These are phyloP conservation scores for Aphidius colemani DNA, from an alignment of 2,888 invertebrate genomes.

Conservation along the genomic window DNA sequence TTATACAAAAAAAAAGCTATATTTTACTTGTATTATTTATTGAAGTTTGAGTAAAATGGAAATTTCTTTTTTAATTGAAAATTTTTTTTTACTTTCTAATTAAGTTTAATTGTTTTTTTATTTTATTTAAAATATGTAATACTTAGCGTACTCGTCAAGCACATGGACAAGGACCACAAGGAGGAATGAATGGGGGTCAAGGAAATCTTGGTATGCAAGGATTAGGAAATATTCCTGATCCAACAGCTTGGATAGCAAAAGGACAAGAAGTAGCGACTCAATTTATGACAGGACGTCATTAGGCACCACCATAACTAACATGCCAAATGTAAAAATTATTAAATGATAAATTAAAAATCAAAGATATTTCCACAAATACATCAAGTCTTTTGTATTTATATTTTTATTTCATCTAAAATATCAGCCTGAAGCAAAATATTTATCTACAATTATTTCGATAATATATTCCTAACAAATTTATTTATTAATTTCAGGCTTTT, in stretches of 20 bases:
- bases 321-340: not conserved
- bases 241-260: conserved; percentile 28
- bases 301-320: not conserved
- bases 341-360: not conserved
- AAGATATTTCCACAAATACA: too few species aligned
- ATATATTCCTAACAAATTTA: too few species aligned
- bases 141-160: conserved; percentile 28
- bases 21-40: too few species aligned
- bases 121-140: not conserved
- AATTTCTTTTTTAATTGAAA: not conserved
- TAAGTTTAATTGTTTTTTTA: not conserved
- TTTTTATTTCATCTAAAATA: too few species aligned
- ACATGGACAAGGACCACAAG: not conserved
- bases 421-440: too few species aligned
- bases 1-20: too few species aligned
- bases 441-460: too few species aligned
- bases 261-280: conserved; percentile 31
- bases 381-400: too few species aligned
- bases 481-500: too few species aligned
- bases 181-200: conserved; percentile 19
- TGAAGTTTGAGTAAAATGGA: too few species aligned
- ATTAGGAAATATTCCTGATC: conserved; percentile 32
- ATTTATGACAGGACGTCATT: conserved; percentile 31
- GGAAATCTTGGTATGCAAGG: conserved; percentile 34
- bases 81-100: not conserved